These are phyloP conservation scores for Drosophila pseudoananassae DNA, from an alignment of 1,140 invertebrate species.

Conservation along the genomic window DNA sequence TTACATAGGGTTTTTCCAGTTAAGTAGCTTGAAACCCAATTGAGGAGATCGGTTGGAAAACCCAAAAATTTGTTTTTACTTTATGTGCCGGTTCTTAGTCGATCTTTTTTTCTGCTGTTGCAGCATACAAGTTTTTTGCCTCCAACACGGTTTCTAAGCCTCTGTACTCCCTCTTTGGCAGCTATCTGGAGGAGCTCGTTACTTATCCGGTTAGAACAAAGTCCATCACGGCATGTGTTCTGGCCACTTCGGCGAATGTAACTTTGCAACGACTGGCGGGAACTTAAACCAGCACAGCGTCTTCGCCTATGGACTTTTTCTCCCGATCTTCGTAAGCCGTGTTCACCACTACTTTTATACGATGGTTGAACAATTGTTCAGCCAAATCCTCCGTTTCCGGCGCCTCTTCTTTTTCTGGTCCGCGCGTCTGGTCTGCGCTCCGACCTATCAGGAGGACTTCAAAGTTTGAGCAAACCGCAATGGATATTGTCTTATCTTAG, in stretches of 20 bases:
- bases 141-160: constrained; percentile 88
- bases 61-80: too few relatives aligned
- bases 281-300: constrained; percentile 87
- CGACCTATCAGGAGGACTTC: constrained; percentile 86
- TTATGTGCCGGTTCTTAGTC: too few relatives aligned
- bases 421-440: constrained; percentile 89
- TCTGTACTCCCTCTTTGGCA: constrained; percentile 86
- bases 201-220: constrained; percentile 89
- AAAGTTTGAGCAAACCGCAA: constrained; percentile 2
- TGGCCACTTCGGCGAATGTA: constrained; percentile 88
- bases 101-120: too few relatives aligned
- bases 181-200: constrained; percentile 89
- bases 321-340: constrained; percentile 89
- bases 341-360: constrained; percentile 90
- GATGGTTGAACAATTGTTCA: constrained; percentile 85
- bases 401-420: constrained; percentile 85
- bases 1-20: too few relatives aligned
- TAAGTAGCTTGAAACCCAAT: too few relatives aligned
- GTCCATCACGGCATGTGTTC: constrained; percentile 88
- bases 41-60: too few relatives aligned
- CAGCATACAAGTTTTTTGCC: not conserved
- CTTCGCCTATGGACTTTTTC: constrained; percentile 89
- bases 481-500: constrained; percentile 14
- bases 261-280: constrained; percentile 87
- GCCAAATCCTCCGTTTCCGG: constrained; percentile 62